Conservation (phyloP, 2,113 vertebrate species). For the Alosa alosa region DNA sequence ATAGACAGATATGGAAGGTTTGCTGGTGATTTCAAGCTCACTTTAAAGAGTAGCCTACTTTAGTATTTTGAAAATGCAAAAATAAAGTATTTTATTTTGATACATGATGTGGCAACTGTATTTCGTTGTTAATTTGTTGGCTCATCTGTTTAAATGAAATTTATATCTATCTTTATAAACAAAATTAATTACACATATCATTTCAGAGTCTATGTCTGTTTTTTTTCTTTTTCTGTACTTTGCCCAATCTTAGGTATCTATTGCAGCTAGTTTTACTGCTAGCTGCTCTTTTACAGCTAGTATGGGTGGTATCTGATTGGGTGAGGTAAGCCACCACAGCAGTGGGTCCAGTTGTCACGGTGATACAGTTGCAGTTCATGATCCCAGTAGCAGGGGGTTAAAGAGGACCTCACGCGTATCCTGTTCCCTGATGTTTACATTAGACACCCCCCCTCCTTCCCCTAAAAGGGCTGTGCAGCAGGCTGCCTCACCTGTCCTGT, state of each 20-base stretch:
- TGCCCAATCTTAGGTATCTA: not conserved
- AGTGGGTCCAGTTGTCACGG: constrained; percentile 6
- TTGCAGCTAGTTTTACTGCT: not conserved
- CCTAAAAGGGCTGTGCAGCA: constrained; percentile 8
- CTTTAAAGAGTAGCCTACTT: too few species aligned
- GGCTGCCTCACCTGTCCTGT: constrained; percentile 36
- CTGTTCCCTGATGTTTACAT: constrained; percentile 35
- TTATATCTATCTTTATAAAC: too few species aligned
- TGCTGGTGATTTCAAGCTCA: too few species aligned
- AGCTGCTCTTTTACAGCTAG: not conserved
- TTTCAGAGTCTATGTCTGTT: not conserved
- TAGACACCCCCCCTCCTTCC: not conserved
- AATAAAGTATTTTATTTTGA: too few species aligned
- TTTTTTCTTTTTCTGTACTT: not conserved
- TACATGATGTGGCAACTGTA: too few species aligned
- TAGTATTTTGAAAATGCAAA: too few species aligned
- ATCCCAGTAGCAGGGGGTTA: constrained; percentile 4
- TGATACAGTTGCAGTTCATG: constrained; percentile 29
- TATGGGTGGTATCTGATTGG: not conserved
- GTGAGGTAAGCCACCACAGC: not conserved
- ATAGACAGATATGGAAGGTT: too few species aligned
- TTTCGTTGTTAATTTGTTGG: too few species aligned
- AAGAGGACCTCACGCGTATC: constrained; percentile 35
- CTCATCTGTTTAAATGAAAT: not conserved
- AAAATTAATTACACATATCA: not conserved